A percentile compares a stretch with the other conserved stretches of the same genome.
Conservation (phyloP, 2,113 vertebrate genomes). For the Mormoops blainvillei region DNA sequence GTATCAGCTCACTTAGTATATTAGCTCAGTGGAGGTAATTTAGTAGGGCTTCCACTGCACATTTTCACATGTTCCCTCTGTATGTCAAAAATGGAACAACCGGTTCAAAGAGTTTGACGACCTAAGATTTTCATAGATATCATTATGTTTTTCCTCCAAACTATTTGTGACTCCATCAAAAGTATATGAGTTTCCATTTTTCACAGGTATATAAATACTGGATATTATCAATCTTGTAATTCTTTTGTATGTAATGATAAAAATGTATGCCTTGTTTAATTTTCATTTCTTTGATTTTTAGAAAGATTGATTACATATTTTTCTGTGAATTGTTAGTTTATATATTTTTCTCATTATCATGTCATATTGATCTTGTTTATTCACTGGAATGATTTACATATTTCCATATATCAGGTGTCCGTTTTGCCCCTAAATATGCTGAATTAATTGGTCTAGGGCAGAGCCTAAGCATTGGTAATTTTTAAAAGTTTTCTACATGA, state of each 20-base stretch:
- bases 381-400: neutral
- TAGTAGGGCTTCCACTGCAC: neutral
- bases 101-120: neutral
- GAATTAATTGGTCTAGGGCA: neutral
- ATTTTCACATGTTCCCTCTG: neutral
- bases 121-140: neutral
- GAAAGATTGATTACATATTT: neutral
- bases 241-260: neutral
- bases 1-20: neutral
- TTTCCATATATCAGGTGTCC: neutral
- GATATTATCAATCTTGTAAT: neutral
- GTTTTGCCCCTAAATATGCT: neutral
- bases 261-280: neutral
- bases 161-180: neutral
- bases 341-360: neutral
- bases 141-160: neutral
- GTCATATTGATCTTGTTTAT: neutral
- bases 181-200: neutral
- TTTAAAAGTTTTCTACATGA: neutral
- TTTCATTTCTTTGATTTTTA: neutral
- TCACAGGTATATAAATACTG: neutral
- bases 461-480: neutral
- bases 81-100: neutral
- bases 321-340: neutral
- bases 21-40: neutral